phyloP scores from a whole-genome alignment of 2,113 vertebrate species.

The Orycteropus afer region DNA sequence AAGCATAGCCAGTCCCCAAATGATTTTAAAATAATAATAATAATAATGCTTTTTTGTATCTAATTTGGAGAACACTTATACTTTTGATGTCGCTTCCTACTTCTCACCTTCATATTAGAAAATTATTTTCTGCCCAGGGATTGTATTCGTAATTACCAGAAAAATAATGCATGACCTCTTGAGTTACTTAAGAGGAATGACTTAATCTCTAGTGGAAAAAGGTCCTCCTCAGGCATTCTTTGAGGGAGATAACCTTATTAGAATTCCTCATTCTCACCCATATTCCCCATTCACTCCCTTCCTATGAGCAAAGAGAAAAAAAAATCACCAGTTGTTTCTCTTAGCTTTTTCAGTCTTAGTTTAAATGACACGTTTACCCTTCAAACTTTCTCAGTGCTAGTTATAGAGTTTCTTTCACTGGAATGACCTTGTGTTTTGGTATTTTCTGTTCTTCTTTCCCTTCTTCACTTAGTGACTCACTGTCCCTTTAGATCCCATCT shows the following conservation, averaged over 20 bases:
- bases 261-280: conserved; percentile 43
- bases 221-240: conserved; percentile 43
- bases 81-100: not conserved
- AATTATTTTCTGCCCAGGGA: conserved; percentile 16
- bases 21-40: not conserved
- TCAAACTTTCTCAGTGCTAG: not conserved
- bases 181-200: conserved; percentile 41
- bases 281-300: not conserved
- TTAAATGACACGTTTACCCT: not conserved
- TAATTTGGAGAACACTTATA: not conserved
- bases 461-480: conserved; percentile 62
- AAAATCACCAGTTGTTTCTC: not conserved
- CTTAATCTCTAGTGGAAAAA: conserved; percentile 35
- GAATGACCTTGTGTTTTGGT: not conserved
- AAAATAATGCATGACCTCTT: not conserved
- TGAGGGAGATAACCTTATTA: conserved; percentile 37
- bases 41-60: not conserved
- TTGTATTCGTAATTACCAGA: not conserved
- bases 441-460: conserved; percentile 56
- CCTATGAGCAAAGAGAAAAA: not conserved
- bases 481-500: conserved; percentile 67
- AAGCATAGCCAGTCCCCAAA: not conserved
- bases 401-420: not conserved
- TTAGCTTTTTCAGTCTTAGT: conserved; percentile 14
- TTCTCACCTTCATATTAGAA: conserved; percentile 21